Evolutionary conservation across 2,888 invertebrate species (phyloP), one percentile per base, ranked within the genome.

Genomic region (Drosophila nr. fundita): DNA sequence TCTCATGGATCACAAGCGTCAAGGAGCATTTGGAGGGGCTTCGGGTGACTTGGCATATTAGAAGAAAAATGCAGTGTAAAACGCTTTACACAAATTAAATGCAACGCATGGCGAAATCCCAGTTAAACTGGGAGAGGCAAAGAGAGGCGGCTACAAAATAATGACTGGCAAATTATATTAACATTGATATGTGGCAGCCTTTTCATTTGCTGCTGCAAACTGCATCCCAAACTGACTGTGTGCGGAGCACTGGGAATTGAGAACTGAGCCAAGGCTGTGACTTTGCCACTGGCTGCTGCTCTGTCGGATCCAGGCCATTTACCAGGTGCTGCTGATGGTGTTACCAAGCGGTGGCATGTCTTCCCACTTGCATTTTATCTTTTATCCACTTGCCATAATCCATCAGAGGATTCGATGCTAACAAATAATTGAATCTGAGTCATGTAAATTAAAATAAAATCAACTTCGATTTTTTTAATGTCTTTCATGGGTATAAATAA

Each of bases 1-100:
- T 34, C 50, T 52, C 7, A 50, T 71, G 62, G 63, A 52, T 55
- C 48, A 59, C 50, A 54, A 30, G 60, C 40, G 65, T 36, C 7
- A 34, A 34, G 57, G 34, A 53, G 34, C 29, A 42, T 32, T 27
- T n/a, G 34, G 53, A 27, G 30, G 24, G 45, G 45, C 45, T 21
- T n/a, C 36, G 50, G 29, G 55, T n/a, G 30, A 49, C 59, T 59
- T 36, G 59, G 49, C 24, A 54, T 65, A 72, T 72, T 76, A 72
- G 54, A 65, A 49, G 59, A 32, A 13, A 68, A 63, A 76, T 68
- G 24, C 80, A 62, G 63, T 61, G 77, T 63, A 76, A 76, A 63
- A 76, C 62, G 73, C 66, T 73, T 77, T 61, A 53, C 57, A 75
- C 45, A 87, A 73, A 89, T 83, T 76, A 83, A 86, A 83, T 83